These are phyloP conservation scores for Limnephilus marmoratus DNA, from an alignment of 2,888 invertebrate species.

Conservation along the genomic window DNA sequence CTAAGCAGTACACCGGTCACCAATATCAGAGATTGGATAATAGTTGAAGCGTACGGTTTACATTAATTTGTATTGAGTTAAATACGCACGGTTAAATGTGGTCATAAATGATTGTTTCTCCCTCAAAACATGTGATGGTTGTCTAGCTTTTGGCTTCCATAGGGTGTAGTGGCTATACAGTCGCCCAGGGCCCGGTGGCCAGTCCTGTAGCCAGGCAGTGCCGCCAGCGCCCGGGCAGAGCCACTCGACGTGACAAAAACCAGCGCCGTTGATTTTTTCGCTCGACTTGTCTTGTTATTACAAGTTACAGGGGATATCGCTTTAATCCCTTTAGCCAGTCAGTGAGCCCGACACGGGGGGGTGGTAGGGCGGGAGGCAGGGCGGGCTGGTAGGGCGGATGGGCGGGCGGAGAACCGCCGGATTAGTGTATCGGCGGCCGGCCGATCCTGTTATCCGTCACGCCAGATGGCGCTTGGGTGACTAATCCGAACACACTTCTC, in stretches of 20 bases:
- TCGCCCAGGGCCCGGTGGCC: too few species aligned
- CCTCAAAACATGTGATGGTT: background rate
- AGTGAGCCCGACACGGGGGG: background rate
- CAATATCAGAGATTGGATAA: too few species aligned
- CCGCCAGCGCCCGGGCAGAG: background rate
- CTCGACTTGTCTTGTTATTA: slow-evolving; percentile 49
- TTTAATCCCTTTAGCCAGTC: slow-evolving; percentile 47
- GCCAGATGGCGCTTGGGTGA: slow-evolving; percentile 30
- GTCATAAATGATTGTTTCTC: background rate
- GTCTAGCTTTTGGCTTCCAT: background rate
- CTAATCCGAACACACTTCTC: slow-evolving; percentile 26
- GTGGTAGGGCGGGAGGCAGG: background rate
- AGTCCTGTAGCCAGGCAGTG: background rate
- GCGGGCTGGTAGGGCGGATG: background rate
- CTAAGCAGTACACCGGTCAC: too few species aligned
- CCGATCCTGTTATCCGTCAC: slow-evolving; percentile 46
- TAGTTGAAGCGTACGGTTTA: background rate
- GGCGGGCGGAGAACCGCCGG: background rate
- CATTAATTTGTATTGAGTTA: background rate
- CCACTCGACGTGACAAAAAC: slow-evolving; percentile 25
- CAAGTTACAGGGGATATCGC: slow-evolving; percentile 45
- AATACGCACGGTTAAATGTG: background rate
- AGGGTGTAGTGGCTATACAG: too few species aligned
- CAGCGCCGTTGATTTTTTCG: slow-evolving; percentile 44
- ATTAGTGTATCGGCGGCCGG: slow-evolving; percentile 30